These are phyloP conservation scores for Andrena hattorfiana DNA, from an alignment of 2,888 invertebrate genomes.

Conservation along the genomic window DNA sequence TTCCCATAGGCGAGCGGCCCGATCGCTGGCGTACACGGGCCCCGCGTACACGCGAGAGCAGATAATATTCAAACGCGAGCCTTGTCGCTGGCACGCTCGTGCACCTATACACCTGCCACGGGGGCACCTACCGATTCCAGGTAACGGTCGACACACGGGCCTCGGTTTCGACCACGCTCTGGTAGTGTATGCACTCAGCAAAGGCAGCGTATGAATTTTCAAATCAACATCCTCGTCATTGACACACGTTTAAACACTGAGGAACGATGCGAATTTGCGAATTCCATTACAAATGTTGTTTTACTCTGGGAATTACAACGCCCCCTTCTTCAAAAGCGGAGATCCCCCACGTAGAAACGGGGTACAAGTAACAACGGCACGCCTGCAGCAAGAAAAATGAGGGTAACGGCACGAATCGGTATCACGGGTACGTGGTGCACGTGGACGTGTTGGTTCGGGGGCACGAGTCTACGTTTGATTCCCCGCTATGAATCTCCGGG, in stretches of 20 bases:
- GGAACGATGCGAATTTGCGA: not conserved
- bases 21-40: constrained; percentile 39
- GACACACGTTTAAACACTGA: not conserved
- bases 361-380: constrained; percentile 60
- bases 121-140: constrained; percentile 4
- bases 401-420: constrained; percentile 63
- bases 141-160: constrained; percentile 44
- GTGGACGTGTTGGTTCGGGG: not conserved
- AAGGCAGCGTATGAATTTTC: too few species aligned
- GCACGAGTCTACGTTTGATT: constrained; percentile 23
- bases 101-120: constrained; percentile 42
- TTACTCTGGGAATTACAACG: not conserved
- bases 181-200: not conserved
- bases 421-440: constrained; percentile 3
- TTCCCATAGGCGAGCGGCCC: constrained; percentile 75
- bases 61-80: constrained; percentile 58
- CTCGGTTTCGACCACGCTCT: constrained; percentile 40
- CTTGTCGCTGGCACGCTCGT: constrained; percentile 55
- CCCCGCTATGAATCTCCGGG: constrained; percentile 35
- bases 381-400: constrained; percentile 64
- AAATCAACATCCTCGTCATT: not conserved
- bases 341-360: not conserved
- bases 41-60: constrained; percentile 49
- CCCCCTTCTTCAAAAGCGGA: too few species aligned
- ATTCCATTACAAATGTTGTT: not conserved